A percentile compares a stretch with the other conserved stretches of the same genome.
phyloP scores from a whole-genome alignment of 2,888 invertebrate species.

The Tetropium fuscum region DNA sequence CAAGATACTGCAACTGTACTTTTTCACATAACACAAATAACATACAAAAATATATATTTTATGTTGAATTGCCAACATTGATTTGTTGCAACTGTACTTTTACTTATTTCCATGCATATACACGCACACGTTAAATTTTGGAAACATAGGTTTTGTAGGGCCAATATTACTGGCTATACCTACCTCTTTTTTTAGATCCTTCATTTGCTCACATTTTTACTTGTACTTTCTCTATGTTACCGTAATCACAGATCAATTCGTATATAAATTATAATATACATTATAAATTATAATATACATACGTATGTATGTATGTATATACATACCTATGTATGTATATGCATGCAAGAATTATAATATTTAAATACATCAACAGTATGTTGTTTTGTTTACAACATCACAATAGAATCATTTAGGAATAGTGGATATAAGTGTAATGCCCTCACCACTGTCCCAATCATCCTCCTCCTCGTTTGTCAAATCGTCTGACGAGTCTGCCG shows the following conservation, averaged over 20 bases:
- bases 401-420: conserved; percentile 36
- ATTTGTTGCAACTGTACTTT: neutral
- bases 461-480: conserved; percentile 70
- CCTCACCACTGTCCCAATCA: conserved; percentile 85
- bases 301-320: too few species aligned
- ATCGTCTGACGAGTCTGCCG: conserved; percentile 70
- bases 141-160: too few species aligned
- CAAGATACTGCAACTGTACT: neutral
- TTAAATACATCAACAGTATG: conserved; percentile 17
- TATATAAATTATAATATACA: too few species aligned
- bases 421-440: conserved; percentile 45
- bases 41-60: neutral
- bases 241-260: too few species aligned
- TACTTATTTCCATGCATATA: too few species aligned
- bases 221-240: too few species aligned
- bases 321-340: conserved; percentile 11
- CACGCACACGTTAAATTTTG: too few species aligned
- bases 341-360: conserved; percentile 6
- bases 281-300: conserved; percentile 11
- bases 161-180: too few species aligned
- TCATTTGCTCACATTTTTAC: too few species aligned
- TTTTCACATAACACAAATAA: neutral
- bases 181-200: too few species aligned
- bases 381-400: conserved; percentile 38
- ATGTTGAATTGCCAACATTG: neutral